Evolutionary conservation across 2,888 invertebrate genomes (phyloP).

Genomic region (Tridacna gigas): DNA sequence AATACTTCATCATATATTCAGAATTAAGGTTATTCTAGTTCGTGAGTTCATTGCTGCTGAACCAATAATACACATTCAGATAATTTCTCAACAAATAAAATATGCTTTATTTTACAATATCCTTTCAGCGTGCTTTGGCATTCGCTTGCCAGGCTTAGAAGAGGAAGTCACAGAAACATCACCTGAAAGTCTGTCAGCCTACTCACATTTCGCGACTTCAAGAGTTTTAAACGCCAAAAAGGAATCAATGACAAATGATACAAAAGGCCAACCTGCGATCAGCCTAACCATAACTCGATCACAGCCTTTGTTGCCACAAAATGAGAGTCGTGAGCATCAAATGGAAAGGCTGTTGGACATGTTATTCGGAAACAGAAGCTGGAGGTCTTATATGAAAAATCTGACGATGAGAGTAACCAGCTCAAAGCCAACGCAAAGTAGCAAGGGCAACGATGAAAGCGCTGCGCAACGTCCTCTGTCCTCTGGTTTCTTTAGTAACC

Average conservation of each 20-base stretch:
- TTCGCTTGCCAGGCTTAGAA: slow-evolving; percentile 28
- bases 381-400: slow-evolving; percentile 29
- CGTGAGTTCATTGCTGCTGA: no score
- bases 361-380: slow-evolving; percentile 39
- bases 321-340: slow-evolving; percentile 8
- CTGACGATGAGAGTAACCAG: background rate
- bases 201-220: background rate
- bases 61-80: no score
- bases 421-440: background rate
- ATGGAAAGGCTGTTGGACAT: slow-evolving; percentile 37
- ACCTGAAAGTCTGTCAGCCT: background rate
- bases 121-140: slow-evolving; percentile 12
- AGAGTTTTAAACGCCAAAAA: background rate
- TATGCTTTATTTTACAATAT: no score
- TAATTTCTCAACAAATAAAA: no score
- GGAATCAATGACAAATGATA: no score
- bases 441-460: background rate
- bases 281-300: background rate
- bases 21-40: no score
- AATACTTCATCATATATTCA: no score
- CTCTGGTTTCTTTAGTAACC: slow-evolving; percentile 23
- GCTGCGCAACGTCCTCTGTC: background rate
- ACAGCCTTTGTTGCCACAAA: no score
- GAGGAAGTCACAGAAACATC: background rate
- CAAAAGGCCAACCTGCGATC: no score